Evolutionary conservation across 2,113 vertebrate genomes (phyloP), one percentile per base, ranked within the genome.

Genomic region (Dipodomys stephensi): DNA sequence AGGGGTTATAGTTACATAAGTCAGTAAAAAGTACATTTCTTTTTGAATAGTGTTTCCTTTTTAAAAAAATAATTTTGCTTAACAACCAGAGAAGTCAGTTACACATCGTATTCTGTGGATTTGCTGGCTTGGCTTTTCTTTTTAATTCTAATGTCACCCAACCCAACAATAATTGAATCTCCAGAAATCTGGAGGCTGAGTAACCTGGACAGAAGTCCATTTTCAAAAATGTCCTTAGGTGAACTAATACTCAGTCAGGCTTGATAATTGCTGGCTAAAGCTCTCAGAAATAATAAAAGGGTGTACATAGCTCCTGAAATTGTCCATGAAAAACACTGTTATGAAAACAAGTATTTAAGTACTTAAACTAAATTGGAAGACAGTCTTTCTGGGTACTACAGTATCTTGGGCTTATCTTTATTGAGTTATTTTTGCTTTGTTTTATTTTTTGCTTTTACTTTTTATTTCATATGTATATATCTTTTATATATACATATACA

Each of bases 191-290:
- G 27, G 93, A 15, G 15, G 28, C 25, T 32, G 18, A 86, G 16
- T 12, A 49, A n/a, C 32, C 27, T 80, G 22, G 25, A 88, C 25
- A 12, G 65, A 35, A 13, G 4, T 32, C 27, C 46, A 9, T 73
- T 94, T 92, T 83, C 27, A 81, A 74, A 57, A 95, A 68, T 77
- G 4, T 74, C 39, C 30, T 93, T 35, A 69, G 32, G 7, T n/a
- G 23, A 7, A 30, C n/a, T 16, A 32, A 32, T 57, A n/a, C 4
- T 95, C 10, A 53, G 1, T 73, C 28, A 60, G 28, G 13, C 5
- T 80, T 73, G 28, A 62, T 67, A 83, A 81, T 32, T 39, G 20
- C 30, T 90, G 53, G 1, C 79, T 82, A 74, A 71, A 76, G 27
- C 44, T 30, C 46, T 89, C 35, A 80, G 60, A 89, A 69, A 76